A percentile compares a stretch with the other conserved stretches of the same genome.
Evolutionary conservation across 1,140 invertebrate species (phyloP).

Genomic region (Magallana ariakensis): DNA sequence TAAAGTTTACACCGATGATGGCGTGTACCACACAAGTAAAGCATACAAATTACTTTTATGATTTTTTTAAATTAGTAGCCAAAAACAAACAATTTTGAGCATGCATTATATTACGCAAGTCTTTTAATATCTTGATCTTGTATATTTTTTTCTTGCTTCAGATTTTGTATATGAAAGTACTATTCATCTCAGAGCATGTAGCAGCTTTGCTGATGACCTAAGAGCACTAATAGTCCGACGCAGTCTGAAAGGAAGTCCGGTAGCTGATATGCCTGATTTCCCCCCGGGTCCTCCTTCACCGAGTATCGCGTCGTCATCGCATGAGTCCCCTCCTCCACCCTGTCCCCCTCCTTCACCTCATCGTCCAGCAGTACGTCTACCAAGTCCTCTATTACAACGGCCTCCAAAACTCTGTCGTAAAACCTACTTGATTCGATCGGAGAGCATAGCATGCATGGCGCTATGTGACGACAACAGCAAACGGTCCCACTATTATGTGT

Average conservation of each 20-base stretch:
- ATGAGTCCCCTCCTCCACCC: not conserved
- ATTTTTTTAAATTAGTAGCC: too few relatives aligned
- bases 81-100: too few relatives aligned
- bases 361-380: too few relatives aligned
- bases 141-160: not conserved
- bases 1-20: not conserved
- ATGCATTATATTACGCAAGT: too few relatives aligned
- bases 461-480: not conserved
- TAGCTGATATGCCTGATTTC: too few relatives aligned
- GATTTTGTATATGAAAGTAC: not conserved
- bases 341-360: not conserved
- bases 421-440: not conserved
- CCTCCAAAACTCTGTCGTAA: not conserved
- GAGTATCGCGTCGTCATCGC: too few relatives aligned
- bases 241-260: too few relatives aligned
- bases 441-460: not conserved
- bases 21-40: not conserved
- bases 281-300: too few relatives aligned
- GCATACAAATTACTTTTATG: not conserved
- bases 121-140: too few relatives aligned
- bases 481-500: not conserved
- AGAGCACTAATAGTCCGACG: not conserved
- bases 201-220: not conserved
- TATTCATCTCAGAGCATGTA: not conserved
- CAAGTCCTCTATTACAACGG: not conserved